A percentile compares a stretch with the other conserved stretches of the same genome.
These are phyloP conservation scores for Myrmecobius fasciatus DNA, from an alignment of 2,113 vertebrate species.

Conservation along the genomic window DNA sequence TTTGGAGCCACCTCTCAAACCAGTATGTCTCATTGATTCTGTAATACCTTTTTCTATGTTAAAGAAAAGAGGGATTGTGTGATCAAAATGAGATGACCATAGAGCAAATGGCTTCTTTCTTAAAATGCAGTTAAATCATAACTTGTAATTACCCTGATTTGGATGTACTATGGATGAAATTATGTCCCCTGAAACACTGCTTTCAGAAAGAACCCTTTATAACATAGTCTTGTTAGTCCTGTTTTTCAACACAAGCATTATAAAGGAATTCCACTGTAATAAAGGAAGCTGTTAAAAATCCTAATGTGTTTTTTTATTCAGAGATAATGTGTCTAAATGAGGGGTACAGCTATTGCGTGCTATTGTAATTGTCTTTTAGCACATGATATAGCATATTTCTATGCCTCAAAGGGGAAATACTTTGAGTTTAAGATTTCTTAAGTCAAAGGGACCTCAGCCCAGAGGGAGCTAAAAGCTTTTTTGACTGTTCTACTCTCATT, in stretches of 20 bases:
- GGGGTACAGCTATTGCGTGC: not conserved
- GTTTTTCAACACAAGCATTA: not conserved
- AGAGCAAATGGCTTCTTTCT: not conserved
- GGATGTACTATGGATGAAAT: not conserved
- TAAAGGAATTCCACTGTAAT: not conserved
- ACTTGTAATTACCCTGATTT: not conserved
- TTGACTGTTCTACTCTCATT: not conserved
- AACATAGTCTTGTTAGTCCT: not conserved
- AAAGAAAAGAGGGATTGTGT: not conserved
- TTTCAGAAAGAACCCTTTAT: not conserved
- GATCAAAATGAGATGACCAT: not conserved
- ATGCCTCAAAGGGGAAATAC: conserved; percentile 41
- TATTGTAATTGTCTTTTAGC: not conserved
- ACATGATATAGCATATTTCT: accelerated
- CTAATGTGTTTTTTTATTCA: not conserved
- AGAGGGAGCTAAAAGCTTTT: conserved; percentile 1
- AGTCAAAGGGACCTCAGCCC: conserved; percentile 50
- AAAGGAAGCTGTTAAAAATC: not conserved
- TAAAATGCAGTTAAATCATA: not conserved
- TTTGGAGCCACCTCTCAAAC: not conserved
- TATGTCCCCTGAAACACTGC: not conserved
- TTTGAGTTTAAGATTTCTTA: conserved; percentile 39
- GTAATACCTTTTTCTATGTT: not conserved
- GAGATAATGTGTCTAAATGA: not conserved
- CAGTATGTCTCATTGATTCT: not conserved